Base-by-base conservation (phyloP, 2,888 invertebrate species). In the Dioctria rufipes region DNA sequence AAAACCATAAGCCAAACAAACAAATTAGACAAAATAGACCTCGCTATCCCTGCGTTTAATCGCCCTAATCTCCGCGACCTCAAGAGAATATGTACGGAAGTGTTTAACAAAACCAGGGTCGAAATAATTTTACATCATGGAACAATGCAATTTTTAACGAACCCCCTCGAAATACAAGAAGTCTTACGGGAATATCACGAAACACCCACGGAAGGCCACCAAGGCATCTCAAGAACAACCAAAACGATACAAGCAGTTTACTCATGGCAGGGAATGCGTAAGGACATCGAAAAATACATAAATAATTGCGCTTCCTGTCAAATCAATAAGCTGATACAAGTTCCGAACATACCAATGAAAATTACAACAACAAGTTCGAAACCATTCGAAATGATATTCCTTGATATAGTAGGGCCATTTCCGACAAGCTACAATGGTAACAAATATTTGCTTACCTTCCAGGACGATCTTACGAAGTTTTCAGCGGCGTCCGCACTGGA, bases 321-420 rank as follows among this genome's bases (percentile, higher is more conserved):
- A 84, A 83, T 69, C 84, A 85, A 85, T 75, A 86, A 86, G 83
- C 82, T 77, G 3, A 80, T 65, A 37, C 40, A 83, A 73, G 81
- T 80, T 46, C 58, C 75, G 58, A 85, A 83, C 83, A 71, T 83
- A 37, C 86, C 87, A 0, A 85, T 88, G 85, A 84, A 85, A 83
- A 85, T 86, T 11, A 86, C 85, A 9, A 83, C 85, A 4, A 86
- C 86, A 5, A 82, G 83, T 3, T 80, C 83, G 9, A 81, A 83
- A 80, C 85, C 86, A 6, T 85, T 87, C 80, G 84, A 87, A 81
- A 83, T 83, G 80, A 65, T 86, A 78, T 79, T 82, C 39, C 9
- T 87, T 37, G 85, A 87, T 80, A 84, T 86, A 37, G 85, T 86
- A 13, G 86, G 86, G 61, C 86, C 86, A 3, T 77, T 86, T 73